phyloP scores from a whole-genome alignment of 1,140 invertebrate genomes.

The Polypedilum vanderplanki region DNA sequence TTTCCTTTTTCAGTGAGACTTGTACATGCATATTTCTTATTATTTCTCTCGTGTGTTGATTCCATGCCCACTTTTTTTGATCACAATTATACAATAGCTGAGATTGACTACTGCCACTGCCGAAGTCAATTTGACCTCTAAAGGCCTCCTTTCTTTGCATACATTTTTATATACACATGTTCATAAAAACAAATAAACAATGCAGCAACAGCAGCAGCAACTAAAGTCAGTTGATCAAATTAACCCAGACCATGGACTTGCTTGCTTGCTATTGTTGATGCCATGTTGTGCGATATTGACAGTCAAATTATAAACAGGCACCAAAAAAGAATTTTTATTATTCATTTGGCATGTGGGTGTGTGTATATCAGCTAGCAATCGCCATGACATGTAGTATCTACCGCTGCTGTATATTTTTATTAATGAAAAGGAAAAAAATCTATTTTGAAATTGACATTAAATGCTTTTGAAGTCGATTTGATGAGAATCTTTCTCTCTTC shows the following conservation, averaged over 20 bases:
- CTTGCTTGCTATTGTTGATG: not conserved
- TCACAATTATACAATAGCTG: not conserved
- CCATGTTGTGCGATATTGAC: slow-evolving; percentile 1
- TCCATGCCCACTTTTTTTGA: slow-evolving; percentile 16
- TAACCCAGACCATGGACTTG: too few relatives aligned
- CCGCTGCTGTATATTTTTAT: too few relatives aligned
- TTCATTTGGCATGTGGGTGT: slow-evolving; percentile 4
- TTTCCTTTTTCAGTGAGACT: slow-evolving; percentile 8
- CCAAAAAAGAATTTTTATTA: not conserved
- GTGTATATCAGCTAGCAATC: slow-evolving; percentile 3
- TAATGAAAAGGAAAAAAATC: too few relatives aligned
- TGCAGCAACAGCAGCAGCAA: too few relatives aligned
- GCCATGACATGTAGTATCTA: not conserved
- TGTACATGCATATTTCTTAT: not conserved
- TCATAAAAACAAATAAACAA: too few relatives aligned
- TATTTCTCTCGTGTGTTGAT: not conserved
- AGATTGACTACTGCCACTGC: not conserved
- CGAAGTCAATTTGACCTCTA: not conserved
- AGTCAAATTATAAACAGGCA: not conserved
- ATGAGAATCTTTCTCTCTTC: too few relatives aligned
- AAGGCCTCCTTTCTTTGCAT: slow-evolving; percentile 1
- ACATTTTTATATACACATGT: too few relatives aligned
- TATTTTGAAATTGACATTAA: too few relatives aligned
- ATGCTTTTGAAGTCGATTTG: too few relatives aligned
- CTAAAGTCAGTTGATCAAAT: too few relatives aligned